Evolutionary conservation across 2,113 vertebrate genomes (phyloP).

Genomic region (Pogonocichla stellata): DNA sequence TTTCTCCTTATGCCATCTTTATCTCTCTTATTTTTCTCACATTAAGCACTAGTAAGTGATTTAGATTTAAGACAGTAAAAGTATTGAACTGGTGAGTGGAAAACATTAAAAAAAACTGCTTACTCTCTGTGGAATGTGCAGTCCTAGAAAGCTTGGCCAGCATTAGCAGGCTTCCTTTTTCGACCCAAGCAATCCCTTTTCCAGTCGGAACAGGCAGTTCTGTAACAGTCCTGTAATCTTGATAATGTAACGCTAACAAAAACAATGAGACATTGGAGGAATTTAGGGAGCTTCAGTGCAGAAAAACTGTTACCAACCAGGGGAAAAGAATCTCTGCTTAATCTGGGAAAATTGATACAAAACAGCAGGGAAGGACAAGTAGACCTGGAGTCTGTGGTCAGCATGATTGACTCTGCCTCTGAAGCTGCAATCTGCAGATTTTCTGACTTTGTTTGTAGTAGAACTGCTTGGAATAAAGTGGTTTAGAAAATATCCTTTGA

Average conservation of each 20-base stretch:
- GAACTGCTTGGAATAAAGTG: not conserved
- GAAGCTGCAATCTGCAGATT: not conserved
- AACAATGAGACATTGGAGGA: not conserved
- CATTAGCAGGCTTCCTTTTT: not conserved
- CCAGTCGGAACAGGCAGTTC: slow-evolving; percentile 7
- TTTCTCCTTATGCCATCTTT: not conserved
- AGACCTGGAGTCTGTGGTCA: not conserved
- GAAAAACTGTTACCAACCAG: not conserved
- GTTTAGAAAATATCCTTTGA: not conserved
- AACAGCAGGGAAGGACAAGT: not conserved
- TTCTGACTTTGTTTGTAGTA: not conserved
- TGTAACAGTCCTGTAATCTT: not conserved
- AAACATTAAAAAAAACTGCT: not conserved
- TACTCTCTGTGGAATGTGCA: not conserved
- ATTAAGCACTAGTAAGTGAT: not conserved
- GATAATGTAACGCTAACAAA: not conserved
- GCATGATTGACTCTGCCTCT: not conserved
- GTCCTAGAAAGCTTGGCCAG: slow-evolving; percentile 50
- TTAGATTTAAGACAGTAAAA: not conserved
- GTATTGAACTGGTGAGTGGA: not conserved
- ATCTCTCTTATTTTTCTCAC: not conserved
- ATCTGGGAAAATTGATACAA: not conserved
- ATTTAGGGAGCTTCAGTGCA: not conserved
- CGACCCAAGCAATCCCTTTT: not conserved
- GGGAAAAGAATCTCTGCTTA: not conserved